phyloP scores from a whole-genome alignment of 2,113 vertebrate genomes.

The Sciurus niger region DNA sequence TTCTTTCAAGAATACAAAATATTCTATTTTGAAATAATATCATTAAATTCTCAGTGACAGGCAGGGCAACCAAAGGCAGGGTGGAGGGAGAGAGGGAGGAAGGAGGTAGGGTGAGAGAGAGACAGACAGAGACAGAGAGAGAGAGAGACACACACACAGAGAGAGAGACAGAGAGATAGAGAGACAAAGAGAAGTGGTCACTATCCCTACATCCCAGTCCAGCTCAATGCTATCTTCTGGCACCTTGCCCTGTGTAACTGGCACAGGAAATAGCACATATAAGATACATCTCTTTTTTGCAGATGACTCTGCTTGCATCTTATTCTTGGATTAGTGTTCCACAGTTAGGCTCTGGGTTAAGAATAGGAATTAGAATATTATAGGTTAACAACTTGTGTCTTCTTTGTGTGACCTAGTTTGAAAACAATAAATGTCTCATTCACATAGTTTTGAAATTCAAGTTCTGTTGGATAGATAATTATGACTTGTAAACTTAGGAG shows the following conservation, averaged over 20 bases:
- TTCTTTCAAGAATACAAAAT: not conserved
- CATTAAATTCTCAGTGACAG: not conserved
- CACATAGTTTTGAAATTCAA: slow-evolving; percentile 3
- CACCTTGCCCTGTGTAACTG: not conserved
- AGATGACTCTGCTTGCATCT: not conserved
- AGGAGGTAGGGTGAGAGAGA: not conserved
- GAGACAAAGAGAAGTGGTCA: not conserved
- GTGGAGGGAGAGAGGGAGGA: not conserved
- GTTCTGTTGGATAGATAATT: not conserved
- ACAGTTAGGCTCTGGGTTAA: not conserved
- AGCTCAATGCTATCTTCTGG: not conserved
- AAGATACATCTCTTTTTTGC: not conserved
- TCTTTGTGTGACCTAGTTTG: not conserved
- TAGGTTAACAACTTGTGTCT: slow-evolving; percentile 11
- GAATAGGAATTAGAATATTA: not conserved
- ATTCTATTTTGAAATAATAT: not conserved
- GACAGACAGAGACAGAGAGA: not conserved
- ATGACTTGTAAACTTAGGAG: not conserved
- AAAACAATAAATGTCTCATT: not conserved
- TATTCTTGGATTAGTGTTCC: not conserved
- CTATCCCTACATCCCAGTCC: not conserved
- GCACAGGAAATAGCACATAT: not conserved
- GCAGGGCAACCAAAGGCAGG: not conserved
- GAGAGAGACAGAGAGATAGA: no score
- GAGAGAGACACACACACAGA: not conserved